Base-by-base conservation (phyloP, 2,888 invertebrate species). In the Lepidocyrtinus sp. region DNA sequence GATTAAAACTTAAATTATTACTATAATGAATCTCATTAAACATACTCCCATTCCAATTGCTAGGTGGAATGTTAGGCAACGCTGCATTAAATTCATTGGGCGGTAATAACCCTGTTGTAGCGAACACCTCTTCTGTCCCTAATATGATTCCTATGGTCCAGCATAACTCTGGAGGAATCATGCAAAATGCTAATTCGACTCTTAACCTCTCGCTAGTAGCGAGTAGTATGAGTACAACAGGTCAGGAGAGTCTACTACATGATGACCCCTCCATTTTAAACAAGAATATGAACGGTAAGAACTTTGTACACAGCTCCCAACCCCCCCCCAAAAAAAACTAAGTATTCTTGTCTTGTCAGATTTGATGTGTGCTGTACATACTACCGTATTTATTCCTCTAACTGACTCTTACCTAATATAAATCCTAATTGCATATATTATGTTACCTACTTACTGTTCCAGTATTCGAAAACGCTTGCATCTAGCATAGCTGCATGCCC, bases 41-140 rank as follows among this genome's bases (percentile, higher is more conserved):
- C 50, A 15, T 50, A 15, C 50, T 50, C 71, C 63, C 46, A 1
- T 71, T 71, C 45, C n/a, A 63, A 71, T 62, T 62, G 45, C 17
- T 59, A 79, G 79, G 79, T 79, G 79, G 79, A 79, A 79, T 79
- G 79, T 79, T 79, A 79, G 79, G 73, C 63, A 73, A 55, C 64
- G 63, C 71, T 27, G 62, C 71, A 71, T 71, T 71, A 71, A 71
- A 71, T 62, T 62, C 71, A 36, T 45, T 71, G 71, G 71, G 71
- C 62, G 59, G 61, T 71, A 68, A 26, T 68, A 71, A 71, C 63
- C 71, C 62, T 27, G 50, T 50, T 50, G 45, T 71, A 45, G 19
- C 61, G 71, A 71, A 63, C 71, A n/a, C 71, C 9, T 26, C 71
- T 22, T 61, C 71, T 36, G 36, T 61, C 27, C 62, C 71, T 22